Conservation (phyloP, 2,888 invertebrate genomes). For the Selenia dentaria region DNA sequence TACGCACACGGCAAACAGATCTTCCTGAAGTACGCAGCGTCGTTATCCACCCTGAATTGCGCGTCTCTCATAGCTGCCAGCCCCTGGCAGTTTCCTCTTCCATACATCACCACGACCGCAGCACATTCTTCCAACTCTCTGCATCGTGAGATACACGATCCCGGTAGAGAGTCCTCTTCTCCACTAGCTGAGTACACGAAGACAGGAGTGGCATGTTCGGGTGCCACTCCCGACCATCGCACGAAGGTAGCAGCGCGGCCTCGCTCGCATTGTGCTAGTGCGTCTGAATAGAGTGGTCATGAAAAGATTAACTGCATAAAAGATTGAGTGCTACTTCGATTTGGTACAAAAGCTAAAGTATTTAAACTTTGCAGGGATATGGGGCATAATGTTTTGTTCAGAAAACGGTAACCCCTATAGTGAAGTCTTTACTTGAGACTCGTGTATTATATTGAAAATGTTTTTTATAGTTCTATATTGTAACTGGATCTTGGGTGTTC, state of each 20-base stretch:
- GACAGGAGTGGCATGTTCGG: slow-evolving; percentile 65
- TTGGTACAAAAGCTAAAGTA: too few species aligned
- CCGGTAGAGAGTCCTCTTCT: slow-evolving; percentile 69
- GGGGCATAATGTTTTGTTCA: too few species aligned
- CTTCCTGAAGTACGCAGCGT: slow-evolving; percentile 87
- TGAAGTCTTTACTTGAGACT: too few species aligned
- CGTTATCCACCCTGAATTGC: slow-evolving; percentile 74
- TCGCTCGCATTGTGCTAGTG: slow-evolving; percentile 54
- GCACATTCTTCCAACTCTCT: slow-evolving; percentile 72
- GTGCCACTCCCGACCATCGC: slow-evolving; percentile 70
- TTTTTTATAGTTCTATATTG: too few species aligned
- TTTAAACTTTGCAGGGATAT: too few species aligned
- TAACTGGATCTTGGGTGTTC: too few species aligned
- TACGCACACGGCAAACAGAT: slow-evolving; percentile 84
- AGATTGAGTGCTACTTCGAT: too few species aligned
- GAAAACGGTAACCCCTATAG: too few species aligned
- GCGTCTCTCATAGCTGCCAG: slow-evolving; percentile 51
- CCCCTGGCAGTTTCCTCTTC: slow-evolving; percentile 77
- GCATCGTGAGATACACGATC: slow-evolving; percentile 75
- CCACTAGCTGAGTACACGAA: slow-evolving; percentile 76
- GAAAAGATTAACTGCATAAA: slow-evolving; percentile 6
- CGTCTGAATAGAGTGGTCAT: slow-evolving; percentile 40
- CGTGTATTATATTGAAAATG: too few species aligned
- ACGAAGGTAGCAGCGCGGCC: slow-evolving; percentile 58
- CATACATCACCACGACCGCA: slow-evolving; percentile 75